phyloP scores from a whole-genome alignment of 2,113 vertebrate species.

The Colinus virginianus region DNA sequence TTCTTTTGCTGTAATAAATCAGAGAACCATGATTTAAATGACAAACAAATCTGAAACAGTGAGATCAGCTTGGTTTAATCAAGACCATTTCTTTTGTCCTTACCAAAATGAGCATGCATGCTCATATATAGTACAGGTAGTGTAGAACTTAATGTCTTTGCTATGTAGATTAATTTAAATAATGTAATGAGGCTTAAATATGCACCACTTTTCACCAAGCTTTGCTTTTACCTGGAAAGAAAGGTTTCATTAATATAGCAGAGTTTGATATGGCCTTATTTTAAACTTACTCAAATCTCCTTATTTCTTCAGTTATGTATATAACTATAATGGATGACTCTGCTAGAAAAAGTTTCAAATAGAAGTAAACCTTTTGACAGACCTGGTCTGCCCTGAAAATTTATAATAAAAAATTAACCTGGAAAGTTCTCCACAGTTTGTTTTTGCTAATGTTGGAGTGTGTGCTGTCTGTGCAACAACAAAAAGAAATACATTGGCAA shows the following conservation, averaged over 20 bases:
- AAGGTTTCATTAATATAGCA: background rate
- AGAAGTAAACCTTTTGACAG: background rate
- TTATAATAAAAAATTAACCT: background rate
- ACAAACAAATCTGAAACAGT: background rate
- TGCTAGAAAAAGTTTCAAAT: background rate
- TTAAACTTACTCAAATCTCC: background rate
- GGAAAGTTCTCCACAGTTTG: background rate
- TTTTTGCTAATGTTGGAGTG: background rate
- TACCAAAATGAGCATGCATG: background rate
- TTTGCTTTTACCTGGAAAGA: background rate
- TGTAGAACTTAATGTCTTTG: background rate
- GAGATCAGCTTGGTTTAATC: background rate
- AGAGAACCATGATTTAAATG: background rate
- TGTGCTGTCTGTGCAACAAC: background rate
- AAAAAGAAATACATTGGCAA: background rate
- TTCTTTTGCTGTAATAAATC: background rate
- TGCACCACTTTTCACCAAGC: background rate
- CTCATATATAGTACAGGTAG: background rate
- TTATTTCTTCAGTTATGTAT: background rate
- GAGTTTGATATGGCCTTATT: background rate
- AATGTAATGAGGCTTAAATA: background rate
- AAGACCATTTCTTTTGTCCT: background rate
- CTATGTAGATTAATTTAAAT: background rate
- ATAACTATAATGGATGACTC: background rate
- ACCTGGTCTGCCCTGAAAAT: background rate